A percentile compares a stretch with the other conserved stretches of the same genome.
These are phyloP conservation scores for Aproaerema taeniolella DNA, from an alignment of 2,888 invertebrate genomes.

Conservation along the genomic window DNA sequence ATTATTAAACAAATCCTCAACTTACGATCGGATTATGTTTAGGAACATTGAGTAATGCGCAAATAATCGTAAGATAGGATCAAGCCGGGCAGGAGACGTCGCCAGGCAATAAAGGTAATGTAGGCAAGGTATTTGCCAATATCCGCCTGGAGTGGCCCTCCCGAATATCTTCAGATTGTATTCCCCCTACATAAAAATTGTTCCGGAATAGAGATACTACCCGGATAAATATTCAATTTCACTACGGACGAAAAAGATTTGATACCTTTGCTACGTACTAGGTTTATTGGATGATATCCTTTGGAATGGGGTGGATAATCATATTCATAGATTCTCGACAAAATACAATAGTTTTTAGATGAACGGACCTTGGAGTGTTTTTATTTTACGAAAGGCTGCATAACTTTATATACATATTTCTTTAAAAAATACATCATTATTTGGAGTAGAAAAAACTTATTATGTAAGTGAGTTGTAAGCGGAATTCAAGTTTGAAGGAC, in stretches of 20 bases:
- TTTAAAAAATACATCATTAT: too few species aligned
- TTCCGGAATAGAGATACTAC: constrained; percentile 76
- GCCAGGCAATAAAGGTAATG: constrained; percentile 74
- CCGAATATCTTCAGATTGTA: constrained; percentile 75
- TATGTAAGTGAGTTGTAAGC: too few species aligned
- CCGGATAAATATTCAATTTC: constrained; percentile 78
- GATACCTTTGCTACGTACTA: constrained; percentile 72
- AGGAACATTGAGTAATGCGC: constrained; percentile 59
- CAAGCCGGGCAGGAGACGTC: constrained; percentile 62
- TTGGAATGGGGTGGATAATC: constrained; percentile 73
- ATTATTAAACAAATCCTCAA: too few species aligned
- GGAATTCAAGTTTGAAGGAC: too few species aligned
- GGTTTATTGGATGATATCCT: constrained; percentile 74
- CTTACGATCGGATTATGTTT: constrained; percentile 48
- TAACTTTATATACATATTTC: too few species aligned
- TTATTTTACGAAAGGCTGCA: too few species aligned
- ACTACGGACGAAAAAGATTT: constrained; percentile 76
- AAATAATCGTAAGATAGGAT: constrained; percentile 63
- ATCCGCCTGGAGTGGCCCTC: constrained; percentile 72
- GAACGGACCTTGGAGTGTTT: too few species aligned
- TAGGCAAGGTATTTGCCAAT: constrained; percentile 75
- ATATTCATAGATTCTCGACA: constrained; percentile 70
- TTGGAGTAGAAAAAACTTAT: too few species aligned
- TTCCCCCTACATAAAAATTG: constrained; percentile 76
- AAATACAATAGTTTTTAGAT: constrained; percentile 42